Conservation (phyloP, 2,113 vertebrate species). For the Microtus richardsoni region DNA sequence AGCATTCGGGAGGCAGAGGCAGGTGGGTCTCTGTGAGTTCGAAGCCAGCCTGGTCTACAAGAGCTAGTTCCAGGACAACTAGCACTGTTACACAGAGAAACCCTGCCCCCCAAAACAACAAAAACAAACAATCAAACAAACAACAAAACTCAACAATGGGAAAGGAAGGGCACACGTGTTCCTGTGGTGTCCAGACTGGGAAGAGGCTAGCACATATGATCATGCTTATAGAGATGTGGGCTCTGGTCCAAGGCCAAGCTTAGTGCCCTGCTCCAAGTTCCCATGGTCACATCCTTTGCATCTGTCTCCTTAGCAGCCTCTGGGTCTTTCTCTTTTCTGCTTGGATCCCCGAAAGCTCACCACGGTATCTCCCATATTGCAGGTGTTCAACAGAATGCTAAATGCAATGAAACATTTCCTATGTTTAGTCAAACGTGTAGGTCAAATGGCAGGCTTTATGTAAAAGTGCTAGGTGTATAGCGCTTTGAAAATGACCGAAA, state of each 20-base stretch:
- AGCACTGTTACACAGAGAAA: too few species aligned
- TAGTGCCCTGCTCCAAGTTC: not conserved
- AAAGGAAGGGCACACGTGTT: not conserved
- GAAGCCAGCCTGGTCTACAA: too few species aligned
- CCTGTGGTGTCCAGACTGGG: not conserved
- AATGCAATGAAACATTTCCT: conserved; percentile 30
- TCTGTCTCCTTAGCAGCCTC: not conserved
- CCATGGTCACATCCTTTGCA: fast-evolving
- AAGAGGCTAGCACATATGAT: not conserved
- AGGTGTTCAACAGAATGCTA: conserved; percentile 46
- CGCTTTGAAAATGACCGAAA: conserved; percentile 78
- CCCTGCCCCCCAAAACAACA: too few species aligned
- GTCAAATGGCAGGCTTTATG: conserved; percentile 72
- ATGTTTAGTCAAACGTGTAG: conserved; percentile 74
- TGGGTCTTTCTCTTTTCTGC: conserved; percentile 13
- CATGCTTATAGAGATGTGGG: not conserved
- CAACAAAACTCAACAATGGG: not conserved
- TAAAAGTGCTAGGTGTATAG: conserved; percentile 70
- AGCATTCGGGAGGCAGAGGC: too few species aligned
- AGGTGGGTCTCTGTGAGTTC: too few species aligned
- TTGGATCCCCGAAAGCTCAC: not conserved
- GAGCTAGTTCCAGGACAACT: too few species aligned
- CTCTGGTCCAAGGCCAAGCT: too few species aligned
- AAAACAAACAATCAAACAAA: too few species aligned
- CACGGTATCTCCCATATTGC: not conserved